A percentile compares a stretch with the other conserved stretches of the same genome.
These are phyloP conservation scores for Penaeus vannamei DNA, from an alignment of 1,140 invertebrate species.

Conservation along the genomic window DNA sequence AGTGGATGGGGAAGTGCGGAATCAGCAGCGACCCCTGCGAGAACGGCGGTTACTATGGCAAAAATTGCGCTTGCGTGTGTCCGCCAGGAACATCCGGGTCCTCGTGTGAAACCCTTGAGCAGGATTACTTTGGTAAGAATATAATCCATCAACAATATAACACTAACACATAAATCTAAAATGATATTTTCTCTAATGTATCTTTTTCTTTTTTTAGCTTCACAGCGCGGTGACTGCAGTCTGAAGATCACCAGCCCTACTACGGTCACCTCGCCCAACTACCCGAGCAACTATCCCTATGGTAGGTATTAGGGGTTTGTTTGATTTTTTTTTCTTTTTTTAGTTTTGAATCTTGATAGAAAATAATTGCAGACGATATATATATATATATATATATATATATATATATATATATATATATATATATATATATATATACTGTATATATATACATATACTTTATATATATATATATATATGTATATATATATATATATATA, in stretches of 20 bases:
- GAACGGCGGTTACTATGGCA: conserved; percentile 32
- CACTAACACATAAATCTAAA: too few relatives aligned
- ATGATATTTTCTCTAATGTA: too few relatives aligned
- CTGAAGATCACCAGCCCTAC: too few relatives aligned
- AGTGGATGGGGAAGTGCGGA: conserved; percentile 19
- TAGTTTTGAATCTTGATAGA: too few relatives aligned
- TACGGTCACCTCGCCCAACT: too few relatives aligned
- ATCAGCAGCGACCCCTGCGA: conserved; percentile 3
- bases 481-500: conserved; percentile 33
- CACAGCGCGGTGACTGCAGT: too few relatives aligned
- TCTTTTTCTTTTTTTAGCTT: too few relatives aligned
- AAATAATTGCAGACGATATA: too few relatives aligned
- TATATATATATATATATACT: conserved; percentile 5
- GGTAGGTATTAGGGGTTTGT: too few relatives aligned
- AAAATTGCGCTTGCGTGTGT: conserved; percentile 38
- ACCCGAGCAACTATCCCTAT: too few relatives aligned
- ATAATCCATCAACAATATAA: too few relatives aligned
- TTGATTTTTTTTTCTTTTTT: neutral
- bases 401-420: neutral
- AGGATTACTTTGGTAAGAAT: conserved; percentile 38
- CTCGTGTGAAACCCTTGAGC: neutral
- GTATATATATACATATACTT: neutral
- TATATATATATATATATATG: neutral
- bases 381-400: too few relatives aligned
- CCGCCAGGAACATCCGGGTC: conserved; percentile 22